Evolutionary conservation across 2,888 invertebrate species (phyloP), one percentile per base, ranked within the genome.

Genomic region (Temnothorax ravouxi): DNA sequence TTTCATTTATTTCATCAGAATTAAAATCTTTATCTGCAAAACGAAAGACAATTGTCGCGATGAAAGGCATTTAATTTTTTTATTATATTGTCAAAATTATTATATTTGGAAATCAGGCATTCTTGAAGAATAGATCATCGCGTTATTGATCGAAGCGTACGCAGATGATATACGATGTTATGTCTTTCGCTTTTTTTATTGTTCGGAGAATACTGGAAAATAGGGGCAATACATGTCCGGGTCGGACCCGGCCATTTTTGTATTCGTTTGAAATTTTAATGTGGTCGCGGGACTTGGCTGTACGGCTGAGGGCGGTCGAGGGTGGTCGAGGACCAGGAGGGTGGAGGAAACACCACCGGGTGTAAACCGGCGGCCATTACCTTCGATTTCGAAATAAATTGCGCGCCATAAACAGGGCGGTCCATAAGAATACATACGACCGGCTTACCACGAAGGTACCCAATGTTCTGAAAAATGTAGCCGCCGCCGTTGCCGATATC

Each of bases 311-410:
- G 67, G 59, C 15, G 79, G 82, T 69, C 64, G 79, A 59, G 62
- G 67, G 62, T 38, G 76, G 83, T 72, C 66, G 79, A 56, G 54
- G 75, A 44, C 56, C 74, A 75, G 66, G 34, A 59, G 76, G 66
- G 41, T 59, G 69, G 74, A 52, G 52, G 69, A 74, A 87, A 64
- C 82, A 85, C 85, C 84, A 77, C 69, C 86, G 89, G 91, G 92
- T 92, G 92, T 94, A 93, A 94, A 93, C 92, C 91, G 92, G 91
- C 91, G 92, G 92, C 94, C 94, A 94, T 94, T 94, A 94, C 94
- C 93, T 94, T 94, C 94, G 94, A 94, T 94, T 94, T 93, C 89
- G 89, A 94, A 94, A 94, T 94, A 94, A 94, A 94, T 94, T 94
- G 94, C 92, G 91, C 91, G 91, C 94, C 93, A 94, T 94, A 94